These are phyloP conservation scores for Folsomia candida DNA, from an alignment of 2,888 invertebrate species.

Conservation along the genomic window DNA sequence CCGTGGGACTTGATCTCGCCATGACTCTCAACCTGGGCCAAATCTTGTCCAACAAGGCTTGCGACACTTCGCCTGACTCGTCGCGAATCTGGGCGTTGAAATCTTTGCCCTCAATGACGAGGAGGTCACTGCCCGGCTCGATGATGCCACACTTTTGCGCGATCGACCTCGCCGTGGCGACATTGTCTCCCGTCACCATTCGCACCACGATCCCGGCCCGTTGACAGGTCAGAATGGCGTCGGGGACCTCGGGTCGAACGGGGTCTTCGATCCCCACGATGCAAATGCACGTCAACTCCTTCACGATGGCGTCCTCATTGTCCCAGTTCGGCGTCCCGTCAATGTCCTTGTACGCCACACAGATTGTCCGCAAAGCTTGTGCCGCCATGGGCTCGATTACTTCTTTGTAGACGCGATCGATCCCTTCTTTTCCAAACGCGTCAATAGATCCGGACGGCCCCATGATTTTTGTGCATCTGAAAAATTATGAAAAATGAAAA, in stretches of 20 bases:
- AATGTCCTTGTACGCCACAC: constrained; percentile 91
- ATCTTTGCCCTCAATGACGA: constrained; percentile 95
- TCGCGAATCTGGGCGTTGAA: constrained; percentile 91
- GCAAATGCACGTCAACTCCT: constrained; percentile 88
- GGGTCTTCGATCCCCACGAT: constrained; percentile 99
- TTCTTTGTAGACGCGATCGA: constrained; percentile 81
- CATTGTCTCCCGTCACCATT: constrained; percentile 99
- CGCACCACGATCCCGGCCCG: constrained; percentile 96
- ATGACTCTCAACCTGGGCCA: constrained; percentile 95
- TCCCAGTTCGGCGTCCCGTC: constrained; percentile 93
- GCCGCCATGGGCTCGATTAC: constrained; percentile 98
- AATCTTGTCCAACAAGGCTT: constrained; percentile 87
- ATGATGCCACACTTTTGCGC: constrained; percentile 95
- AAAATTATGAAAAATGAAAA: background rate
- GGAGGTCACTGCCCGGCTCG: constrained; percentile 79
- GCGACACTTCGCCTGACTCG: constrained; percentile 84
- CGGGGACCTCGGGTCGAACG: constrained; percentile 92
- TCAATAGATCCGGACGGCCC: constrained; percentile 86
- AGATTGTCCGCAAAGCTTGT: constrained; percentile 92
- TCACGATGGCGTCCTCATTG: constrained; percentile 87
- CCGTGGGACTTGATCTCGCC: constrained; percentile 96
- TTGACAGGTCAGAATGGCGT: constrained; percentile 93
- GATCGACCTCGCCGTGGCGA: constrained; percentile 97
- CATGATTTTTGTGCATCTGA: constrained; percentile 89
- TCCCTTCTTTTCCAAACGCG: constrained; percentile 88